Base-by-base conservation (phyloP, 2,888 invertebrate genomes). In the Ashinkailepas kermadecensis region DNA sequence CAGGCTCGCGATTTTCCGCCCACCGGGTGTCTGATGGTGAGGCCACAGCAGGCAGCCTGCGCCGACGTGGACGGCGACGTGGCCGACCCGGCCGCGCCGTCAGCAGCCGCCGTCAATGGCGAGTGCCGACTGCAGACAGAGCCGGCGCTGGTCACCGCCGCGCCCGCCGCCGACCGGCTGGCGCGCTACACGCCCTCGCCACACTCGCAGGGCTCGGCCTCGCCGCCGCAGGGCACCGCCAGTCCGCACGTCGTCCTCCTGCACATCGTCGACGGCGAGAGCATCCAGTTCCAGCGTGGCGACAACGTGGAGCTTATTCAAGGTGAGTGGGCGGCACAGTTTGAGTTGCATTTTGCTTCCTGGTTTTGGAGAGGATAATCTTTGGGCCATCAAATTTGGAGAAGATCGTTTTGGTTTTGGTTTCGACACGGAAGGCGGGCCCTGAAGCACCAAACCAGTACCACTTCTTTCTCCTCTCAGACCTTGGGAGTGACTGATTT, bases 171-270 rank as follows among this genome's bases (percentile, higher is more conserved):
- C 21, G 74, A 74, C 74, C 54, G 74, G 8, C 18, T 74, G 74
- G 23, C 65, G 65, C 74, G 74, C 54, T 74, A 74, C 74, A 74
- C 74, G 74, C 74, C 74, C 18, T 74, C 74, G 54, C 74, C 74
- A 18, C 74, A 74, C 74, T 74, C 74, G 39, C 74, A 74, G 74
- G 74, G 25, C 74, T 74, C 74, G 15, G 74, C 74, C 23, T 74
- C 74, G 74, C 74, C 74, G 39, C 74, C 74, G 54, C 74, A 74
- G 54, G 54, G 18, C 54, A 58, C 58, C 23, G 78, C 57, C 78
- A 58, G 78, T 7, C 58, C 78, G 23, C 78, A 78, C 58, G 78
- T 78, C 9, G 78, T 78, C 23, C 78, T 78, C n/a, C 78, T 78
- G 23, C 78, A 78, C 58, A 78, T 78, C 15, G 78, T 78, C 1